These are phyloP conservation scores for Hirtodrosophila cameraria DNA, from an alignment of 2,888 invertebrate species.

Conservation along the genomic window DNA sequence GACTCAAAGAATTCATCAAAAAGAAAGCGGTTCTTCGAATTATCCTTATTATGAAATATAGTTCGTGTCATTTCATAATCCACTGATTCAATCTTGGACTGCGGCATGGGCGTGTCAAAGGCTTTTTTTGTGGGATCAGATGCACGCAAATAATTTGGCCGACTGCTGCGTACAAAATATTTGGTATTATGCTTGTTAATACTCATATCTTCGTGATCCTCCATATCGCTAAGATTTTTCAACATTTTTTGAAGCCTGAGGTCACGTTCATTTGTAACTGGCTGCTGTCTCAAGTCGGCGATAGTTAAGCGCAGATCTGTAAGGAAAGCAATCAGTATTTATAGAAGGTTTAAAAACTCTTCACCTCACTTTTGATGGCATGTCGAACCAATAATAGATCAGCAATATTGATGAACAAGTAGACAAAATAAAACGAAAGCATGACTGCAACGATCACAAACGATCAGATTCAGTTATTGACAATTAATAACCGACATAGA, in stretches of 20 bases:
- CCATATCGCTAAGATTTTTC: constrained; percentile 1
- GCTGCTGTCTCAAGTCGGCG: background rate
- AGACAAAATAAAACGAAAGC: constrained; percentile 28
- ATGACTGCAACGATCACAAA: constrained; percentile 19
- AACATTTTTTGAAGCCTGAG: background rate
- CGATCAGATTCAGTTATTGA: no score
- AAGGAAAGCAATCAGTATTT: no score
- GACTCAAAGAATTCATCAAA: constrained; percentile 53
- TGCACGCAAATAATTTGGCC: no score
- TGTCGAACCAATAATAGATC: constrained; percentile 32
- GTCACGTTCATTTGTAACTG: background rate
- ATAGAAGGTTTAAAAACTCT: background rate
- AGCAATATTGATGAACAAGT: constrained; percentile 42
- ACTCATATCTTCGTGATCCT: constrained; percentile 30
- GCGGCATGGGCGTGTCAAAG: background rate
- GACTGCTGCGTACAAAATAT: no score
- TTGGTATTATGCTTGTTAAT: background rate
- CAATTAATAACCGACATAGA: constrained; percentile 2
- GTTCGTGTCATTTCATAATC: constrained; percentile 9
- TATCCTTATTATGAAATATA: constrained; percentile 15
- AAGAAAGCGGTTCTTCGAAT: constrained; percentile 34
- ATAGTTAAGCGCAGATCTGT: constrained; percentile 20
- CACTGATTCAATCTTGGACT: background rate
- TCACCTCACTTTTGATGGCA: constrained; percentile 50
- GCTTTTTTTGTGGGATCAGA: no score